Conservation (phyloP, 2,797 vertebrate species). For the Lagodon rhomboides region DNA sequence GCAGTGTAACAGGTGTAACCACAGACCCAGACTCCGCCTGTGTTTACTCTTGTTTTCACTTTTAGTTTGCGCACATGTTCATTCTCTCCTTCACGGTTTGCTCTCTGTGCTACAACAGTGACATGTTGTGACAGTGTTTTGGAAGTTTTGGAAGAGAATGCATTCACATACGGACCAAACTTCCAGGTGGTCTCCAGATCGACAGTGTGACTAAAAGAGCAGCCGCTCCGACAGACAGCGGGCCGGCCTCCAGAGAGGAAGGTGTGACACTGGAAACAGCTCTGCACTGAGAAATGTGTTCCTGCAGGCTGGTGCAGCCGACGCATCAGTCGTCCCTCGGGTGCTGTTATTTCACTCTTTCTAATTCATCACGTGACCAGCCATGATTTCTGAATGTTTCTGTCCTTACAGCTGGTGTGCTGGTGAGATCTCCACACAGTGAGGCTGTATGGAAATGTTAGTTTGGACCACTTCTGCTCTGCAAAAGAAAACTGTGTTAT, state of each 20-base stretch:
- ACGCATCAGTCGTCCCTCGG: neutral
- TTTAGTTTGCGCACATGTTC: neutral
- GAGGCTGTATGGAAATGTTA: neutral
- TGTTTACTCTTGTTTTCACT: neutral
- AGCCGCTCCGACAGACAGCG: slow-evolving; percentile 28
- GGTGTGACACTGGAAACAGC: slow-evolving; percentile 58
- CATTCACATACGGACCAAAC: slow-evolving; percentile 1
- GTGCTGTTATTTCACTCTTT: neutral
- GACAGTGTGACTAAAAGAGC: slow-evolving; percentile 37
- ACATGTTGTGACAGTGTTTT: neutral
- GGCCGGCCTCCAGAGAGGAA: slow-evolving; percentile 40
- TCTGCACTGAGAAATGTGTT: slow-evolving; percentile 10
- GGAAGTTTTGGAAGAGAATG: slow-evolving; percentile 2
- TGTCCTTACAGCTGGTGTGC: slow-evolving; percentile 1
- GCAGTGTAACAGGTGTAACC: neutral
- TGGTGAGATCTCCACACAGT: neutral
- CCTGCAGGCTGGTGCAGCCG: slow-evolving; percentile 4
- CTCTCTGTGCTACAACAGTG: neutral
- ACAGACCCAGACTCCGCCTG: neutral
- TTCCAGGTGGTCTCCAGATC: slow-evolving; percentile 55
- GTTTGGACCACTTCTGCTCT: neutral
- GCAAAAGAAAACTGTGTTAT: neutral
- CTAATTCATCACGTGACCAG: slow-evolving; percentile 9
- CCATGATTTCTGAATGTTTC: neutral
- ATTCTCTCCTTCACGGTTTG: neutral